Conservation (phyloP, 2,113 vertebrate species). For the Oreochromis tanganicae region DNA sequence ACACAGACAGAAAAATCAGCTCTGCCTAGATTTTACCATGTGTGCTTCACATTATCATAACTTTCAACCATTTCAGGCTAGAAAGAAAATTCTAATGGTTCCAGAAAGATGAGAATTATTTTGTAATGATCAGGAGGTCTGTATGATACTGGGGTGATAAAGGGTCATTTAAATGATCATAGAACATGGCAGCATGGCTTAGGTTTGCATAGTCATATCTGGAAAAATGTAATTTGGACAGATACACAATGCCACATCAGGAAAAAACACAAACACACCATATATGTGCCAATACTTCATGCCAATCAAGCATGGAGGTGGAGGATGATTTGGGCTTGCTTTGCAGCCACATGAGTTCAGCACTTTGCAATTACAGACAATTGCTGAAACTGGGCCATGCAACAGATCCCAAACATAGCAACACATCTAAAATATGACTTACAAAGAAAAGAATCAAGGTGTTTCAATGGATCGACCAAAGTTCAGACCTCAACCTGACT, state of each 20-base stretch:
- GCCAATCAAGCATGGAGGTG: neutral
- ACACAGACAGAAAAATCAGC: neutral
- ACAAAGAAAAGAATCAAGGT: fast-evolving
- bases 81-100: neutral
- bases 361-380: neutral
- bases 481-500: neutral
- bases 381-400: neutral
- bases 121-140: neutral
- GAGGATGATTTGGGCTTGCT: neutral
- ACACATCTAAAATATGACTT: neutral
- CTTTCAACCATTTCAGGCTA: neutral
- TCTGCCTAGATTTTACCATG: neutral
- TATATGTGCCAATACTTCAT: neutral
- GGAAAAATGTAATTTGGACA: neutral
- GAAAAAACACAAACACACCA: neutral
- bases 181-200: neutral
- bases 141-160: neutral
- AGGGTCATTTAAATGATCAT: neutral
- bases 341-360: neutral
- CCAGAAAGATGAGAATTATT: neutral
- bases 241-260: neutral
- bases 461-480: neutral
- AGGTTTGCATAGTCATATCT: neutral
- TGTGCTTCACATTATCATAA: neutral
- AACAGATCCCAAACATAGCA: neutral